Conservation (phyloP, 2,113 vertebrate genomes). For the Asarcornis scutulata region DNA sequence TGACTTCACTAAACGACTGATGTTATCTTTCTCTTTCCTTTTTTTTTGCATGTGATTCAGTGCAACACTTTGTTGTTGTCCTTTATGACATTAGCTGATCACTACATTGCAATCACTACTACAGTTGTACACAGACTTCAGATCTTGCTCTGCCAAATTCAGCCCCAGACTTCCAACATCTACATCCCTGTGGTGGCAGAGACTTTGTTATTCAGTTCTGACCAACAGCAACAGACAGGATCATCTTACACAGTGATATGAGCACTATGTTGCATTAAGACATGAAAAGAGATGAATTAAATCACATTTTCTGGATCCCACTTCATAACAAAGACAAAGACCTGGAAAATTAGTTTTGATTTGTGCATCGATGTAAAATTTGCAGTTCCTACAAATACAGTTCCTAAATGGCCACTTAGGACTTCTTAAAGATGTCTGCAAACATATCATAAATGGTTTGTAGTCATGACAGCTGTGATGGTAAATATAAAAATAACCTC, state of each 20-base stretch:
- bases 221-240: not conserved
- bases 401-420: not conserved
- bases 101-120: not conserved
- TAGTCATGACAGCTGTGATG: not conserved
- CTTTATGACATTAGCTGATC: not conserved
- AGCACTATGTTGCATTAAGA: not conserved
- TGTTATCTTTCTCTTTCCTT: slow-evolving; percentile 5
- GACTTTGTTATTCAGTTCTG: not conserved
- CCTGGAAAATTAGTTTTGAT: not conserved
- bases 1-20: not conserved
- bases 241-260: not conserved
- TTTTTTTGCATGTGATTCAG: not conserved
- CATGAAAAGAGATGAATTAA: not conserved
- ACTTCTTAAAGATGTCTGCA: not conserved
- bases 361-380: not conserved
- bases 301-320: not conserved
- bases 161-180: not conserved
- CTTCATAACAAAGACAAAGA: not conserved
- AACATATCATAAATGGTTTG: not conserved
- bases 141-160: not conserved
- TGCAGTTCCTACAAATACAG: not conserved
- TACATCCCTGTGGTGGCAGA: not conserved
- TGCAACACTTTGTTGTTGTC: not conserved
- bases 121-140: not conserved
- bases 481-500: not conserved